Evolutionary conservation across 2,888 invertebrate species (phyloP), one percentile per base, ranked within the genome.

Genomic region (Pyralis farinalis): DNA sequence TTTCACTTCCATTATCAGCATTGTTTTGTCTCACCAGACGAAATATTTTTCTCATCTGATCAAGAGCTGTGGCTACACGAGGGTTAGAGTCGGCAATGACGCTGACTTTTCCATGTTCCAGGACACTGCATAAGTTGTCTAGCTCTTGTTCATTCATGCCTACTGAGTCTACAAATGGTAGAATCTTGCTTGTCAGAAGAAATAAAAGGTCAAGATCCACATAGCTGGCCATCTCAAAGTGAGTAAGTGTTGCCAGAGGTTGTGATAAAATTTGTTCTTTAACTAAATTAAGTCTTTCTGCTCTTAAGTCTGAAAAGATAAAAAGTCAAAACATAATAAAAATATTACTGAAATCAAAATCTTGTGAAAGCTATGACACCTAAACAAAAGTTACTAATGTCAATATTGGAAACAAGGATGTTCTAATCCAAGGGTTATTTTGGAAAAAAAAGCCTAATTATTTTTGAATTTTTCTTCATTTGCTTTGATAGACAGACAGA

Each of bases 131-230:
- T 6, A 96, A 74, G 78, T 96, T 96, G 0, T 94, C 92, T 39
- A 96, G 80, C 77, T 96, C 96, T 77, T 96, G 96, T 66, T 96
- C 96, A 63, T 96, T 96, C 95, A 96, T 96, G 1, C 96, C 96
- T 2, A 96, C 84, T 0, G 96, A 96, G 67, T 96, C 95, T 0
- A 94, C 91, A 62, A 91, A 93, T 0, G 95, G 94, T 46, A 96
- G 82, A 0, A 96, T 90, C 53, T 91, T 88, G 3, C 92, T 88
- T 0, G 92, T 90, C 0, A 96, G 74, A 34, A 94, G 92, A 40
- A 90, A 80, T 7, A 96, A 72, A 7, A 96, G 80, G 32, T 91
- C 88, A 38, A 93, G 85, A 63, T 96, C 96, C 0, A 94, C 93
- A 59, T 94, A 96, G 35, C 96, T 96, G 3, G 96, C 96, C 94